These are phyloP conservation scores for human DNA, from an alignment of 2,113 vertebrate genomes.

Conservation along the genomic window GRCh38 chr9:122508001-122508500, in stretches of 20 bases:
- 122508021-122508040: background rate
- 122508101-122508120: background rate
- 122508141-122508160: too few relatives aligned
- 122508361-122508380: background rate
- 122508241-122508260: background rate
- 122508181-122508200: background rate
- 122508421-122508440: background rate
- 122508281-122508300: background rate
- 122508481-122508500: background rate
- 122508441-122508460: background rate
- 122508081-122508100: background rate
- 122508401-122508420: background rate
- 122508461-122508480: background rate
- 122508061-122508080: background rate
- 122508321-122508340: background rate
- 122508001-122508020: too few relatives aligned
- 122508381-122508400: background rate
- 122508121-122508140: too few relatives aligned
- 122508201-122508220: background rate
- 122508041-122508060: background rate
- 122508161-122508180: rapidly evolving
- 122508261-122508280: background rate
- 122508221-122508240: too few relatives aligned
- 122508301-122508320: background rate
- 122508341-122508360: background rate